Evolutionary conservation across 1,140 invertebrate species (phyloP), one percentile per base, ranked within the genome.

Genomic region (Drosophila lowei): DNA sequence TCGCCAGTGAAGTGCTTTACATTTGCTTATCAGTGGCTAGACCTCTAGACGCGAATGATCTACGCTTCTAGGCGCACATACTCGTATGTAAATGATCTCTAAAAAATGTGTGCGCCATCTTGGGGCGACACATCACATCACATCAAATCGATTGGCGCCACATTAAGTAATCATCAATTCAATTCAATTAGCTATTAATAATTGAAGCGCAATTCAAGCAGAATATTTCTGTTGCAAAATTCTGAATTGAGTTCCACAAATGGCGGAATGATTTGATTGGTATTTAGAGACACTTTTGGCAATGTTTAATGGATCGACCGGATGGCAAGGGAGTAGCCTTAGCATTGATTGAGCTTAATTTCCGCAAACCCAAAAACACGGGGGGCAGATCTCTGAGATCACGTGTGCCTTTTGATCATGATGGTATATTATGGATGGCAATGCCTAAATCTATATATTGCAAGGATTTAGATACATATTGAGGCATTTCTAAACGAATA

Each of bases 161-260:
- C 38, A 70, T 70, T 70, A 43, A 67, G 55, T 68, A 70, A 68
- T 70, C 66, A 70, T 70, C 66, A 68, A 68, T 70, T 55, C 23
- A 67, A 68, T 67, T 56, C 46, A 56, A 56, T 25, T 30, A 9
- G 8, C 8, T 30, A 68, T 57, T 18, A 38, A 38, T 13, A 38
- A 38, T 38, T 38, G 34, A 68, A 70, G 42, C 66, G 66, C 66
- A 70, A 38, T 68, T 70, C 11, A n/a, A 1, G 5, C n/a, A 18
- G 13, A 46, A 48, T 67, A 48, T 42, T 9, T 30, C 66, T 16
- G 65, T 66, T 48, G 65, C 49, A 55, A 67, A 68, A 56, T 8
- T 43, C 25, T 38, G 11, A 57, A 49, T 57, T 23, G 43, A 18
- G 56, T 68, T 68, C 63, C 63, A 49, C 63, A 68, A 57, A 68